A percentile compares a stretch with the other conserved stretches of the same genome.
Evolutionary conservation across 2,113 vertebrate species (phyloP).

Genomic region (Capreolus pygargus): DNA sequence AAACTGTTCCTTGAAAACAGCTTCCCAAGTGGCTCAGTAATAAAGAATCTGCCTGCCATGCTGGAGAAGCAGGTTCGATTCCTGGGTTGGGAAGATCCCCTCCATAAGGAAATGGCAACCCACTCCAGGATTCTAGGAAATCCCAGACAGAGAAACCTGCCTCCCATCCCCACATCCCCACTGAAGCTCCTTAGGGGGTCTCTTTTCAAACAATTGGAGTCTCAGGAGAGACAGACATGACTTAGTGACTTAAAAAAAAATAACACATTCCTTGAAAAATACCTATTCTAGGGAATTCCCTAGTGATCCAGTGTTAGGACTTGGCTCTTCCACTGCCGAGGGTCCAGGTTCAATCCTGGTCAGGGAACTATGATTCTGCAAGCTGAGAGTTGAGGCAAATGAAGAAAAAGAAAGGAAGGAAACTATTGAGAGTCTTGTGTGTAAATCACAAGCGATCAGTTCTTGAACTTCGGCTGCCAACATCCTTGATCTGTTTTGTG

Average conservation of each 20-base stretch:
- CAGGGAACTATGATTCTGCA: not conserved
- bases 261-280: not conserved
- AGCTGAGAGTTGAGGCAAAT: not conserved
- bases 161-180: not conserved
- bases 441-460: not conserved
- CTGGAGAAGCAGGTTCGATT: rapidly evolving
- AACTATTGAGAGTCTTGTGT: not conserved
- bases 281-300: not conserved
- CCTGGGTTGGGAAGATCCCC: not conserved
- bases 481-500: not conserved
- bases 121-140: not conserved
- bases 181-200: not conserved
- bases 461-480: not conserved
- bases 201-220: not conserved
- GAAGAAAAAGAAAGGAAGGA: not conserved
- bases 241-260: not conserved
- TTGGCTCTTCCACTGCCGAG: rapidly evolving
- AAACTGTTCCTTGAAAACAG: not conserved
- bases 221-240: not conserved
- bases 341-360: not conserved
- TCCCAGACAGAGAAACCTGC: not conserved
- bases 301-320: not conserved
- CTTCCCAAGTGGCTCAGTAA: not conserved
- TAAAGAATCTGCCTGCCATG: not conserved
- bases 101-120: not conserved